phyloP scores from a whole-genome alignment of 1,140 invertebrate species.

The Calosoma granatense region DNA sequence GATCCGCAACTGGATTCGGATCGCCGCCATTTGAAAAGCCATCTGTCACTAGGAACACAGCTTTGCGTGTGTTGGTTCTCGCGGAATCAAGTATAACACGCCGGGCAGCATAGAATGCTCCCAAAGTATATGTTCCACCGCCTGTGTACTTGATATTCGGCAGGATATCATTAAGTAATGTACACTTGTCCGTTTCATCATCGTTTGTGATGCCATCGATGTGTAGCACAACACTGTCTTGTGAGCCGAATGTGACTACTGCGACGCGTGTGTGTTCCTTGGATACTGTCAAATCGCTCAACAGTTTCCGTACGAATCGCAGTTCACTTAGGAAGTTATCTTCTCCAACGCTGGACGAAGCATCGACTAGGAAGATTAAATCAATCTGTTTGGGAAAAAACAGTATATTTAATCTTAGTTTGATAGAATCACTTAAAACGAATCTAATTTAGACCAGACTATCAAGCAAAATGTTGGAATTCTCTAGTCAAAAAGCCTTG shows the following conservation, averaged over 20 bases:
- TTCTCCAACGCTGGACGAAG: constrained; percentile 54
- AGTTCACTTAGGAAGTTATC: constrained; percentile 58
- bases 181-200: constrained; percentile 49
- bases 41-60: constrained; percentile 59
- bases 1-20: constrained; percentile 46
- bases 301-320: constrained; percentile 57
- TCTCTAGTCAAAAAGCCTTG: too few relatives aligned
- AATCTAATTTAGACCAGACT: too few relatives aligned
- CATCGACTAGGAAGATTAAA: constrained; percentile 59
- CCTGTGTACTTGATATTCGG: constrained; percentile 50
- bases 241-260: constrained; percentile 56
- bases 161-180: constrained; percentile 49
- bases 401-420: background rate
- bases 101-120: constrained; percentile 53
- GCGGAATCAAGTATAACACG: constrained; percentile 32
- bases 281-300: constrained; percentile 60
- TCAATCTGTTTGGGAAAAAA: too few relatives aligned
- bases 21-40: constrained; percentile 65
- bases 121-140: constrained; percentile 58
- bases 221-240: constrained; percentile 42
- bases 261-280: constrained; percentile 51
- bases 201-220: constrained; percentile 49
- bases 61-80: constrained; percentile 44
- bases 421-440: too few relatives aligned
- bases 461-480: too few relatives aligned